Conservation (phyloP, 2,888 invertebrate species). For the Electrophaes corylata region DNA sequence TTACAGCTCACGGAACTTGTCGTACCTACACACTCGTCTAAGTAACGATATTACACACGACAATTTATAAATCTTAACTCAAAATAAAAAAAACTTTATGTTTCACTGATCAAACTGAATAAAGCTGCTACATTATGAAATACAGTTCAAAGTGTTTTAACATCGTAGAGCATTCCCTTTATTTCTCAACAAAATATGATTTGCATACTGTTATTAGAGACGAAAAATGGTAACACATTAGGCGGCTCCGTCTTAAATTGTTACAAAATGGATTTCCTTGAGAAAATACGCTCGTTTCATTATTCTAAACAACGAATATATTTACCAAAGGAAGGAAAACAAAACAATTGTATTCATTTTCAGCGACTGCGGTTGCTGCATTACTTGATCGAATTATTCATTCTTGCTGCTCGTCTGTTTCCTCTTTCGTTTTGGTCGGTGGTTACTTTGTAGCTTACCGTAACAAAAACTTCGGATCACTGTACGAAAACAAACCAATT, state of each 20-base stretch:
- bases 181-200: constrained; percentile 48
- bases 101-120: constrained; percentile 26
- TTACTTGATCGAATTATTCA: constrained; percentile 78
- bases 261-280: constrained; percentile 76
- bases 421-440: constrained; percentile 44
- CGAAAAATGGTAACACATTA: constrained; percentile 79
- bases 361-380: constrained; percentile 75
- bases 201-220: constrained; percentile 70
- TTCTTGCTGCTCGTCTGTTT: constrained; percentile 57
- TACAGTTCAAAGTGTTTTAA: constrained; percentile 30
- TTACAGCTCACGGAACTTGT: constrained; percentile 80
- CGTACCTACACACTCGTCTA: constrained; percentile 53
- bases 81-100: constrained; percentile 14
- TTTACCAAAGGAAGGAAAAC: constrained; percentile 78
- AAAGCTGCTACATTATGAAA: constrained; percentile 30
- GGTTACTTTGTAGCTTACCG: constrained; percentile 38
- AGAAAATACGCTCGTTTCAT: constrained; percentile 78
- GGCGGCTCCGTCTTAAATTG: constrained; percentile 73
- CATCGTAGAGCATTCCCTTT: constrained; percentile 30
- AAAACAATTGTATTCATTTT: constrained; percentile 81
- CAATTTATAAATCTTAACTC: constrained; percentile 15
- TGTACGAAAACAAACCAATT: constrained; percentile 67
- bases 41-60: constrained; percentile 15
- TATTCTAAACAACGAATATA: constrained; percentile 82
- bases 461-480: constrained; percentile 46